phyloP scores from a whole-genome alignment of 2,797 vertebrate genomes.

The Anolis apletophallus region DNA sequence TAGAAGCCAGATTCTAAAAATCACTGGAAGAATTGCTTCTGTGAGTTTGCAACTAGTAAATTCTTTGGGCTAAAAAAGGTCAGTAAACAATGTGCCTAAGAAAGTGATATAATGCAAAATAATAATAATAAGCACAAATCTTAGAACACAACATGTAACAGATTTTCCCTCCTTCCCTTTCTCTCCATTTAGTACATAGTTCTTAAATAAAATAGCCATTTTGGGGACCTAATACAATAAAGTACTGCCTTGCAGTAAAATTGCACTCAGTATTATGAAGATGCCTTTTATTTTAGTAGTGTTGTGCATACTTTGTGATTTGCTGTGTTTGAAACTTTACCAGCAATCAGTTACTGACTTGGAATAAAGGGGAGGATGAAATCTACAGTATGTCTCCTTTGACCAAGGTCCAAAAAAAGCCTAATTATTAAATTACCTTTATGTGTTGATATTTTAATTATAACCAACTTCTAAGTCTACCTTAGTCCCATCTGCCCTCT shows the following conservation, averaged over 20 bases:
- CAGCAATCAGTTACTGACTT: background rate
- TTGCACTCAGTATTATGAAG: background rate
- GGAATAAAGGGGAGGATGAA: background rate
- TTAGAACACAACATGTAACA: background rate
- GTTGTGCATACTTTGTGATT: background rate
- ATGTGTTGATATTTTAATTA: background rate
- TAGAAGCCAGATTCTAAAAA: background rate
- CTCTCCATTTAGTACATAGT: background rate
- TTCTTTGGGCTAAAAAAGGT: background rate
- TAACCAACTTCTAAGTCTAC: background rate
- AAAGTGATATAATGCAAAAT: too few relatives aligned
- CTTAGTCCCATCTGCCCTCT: background rate
- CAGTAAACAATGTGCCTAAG: background rate
- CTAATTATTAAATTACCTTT: background rate
- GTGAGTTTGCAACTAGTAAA: background rate
- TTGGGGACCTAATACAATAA: background rate
- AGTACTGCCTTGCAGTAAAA: background rate
- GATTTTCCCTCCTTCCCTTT: background rate
- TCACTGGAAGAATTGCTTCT: background rate
- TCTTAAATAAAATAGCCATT: background rate
- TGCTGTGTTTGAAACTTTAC: background rate
- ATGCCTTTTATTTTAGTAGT: background rate
- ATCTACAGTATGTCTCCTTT: background rate
- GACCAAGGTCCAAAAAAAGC: background rate
- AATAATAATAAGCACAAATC: background rate